These are phyloP conservation scores for Gallinago solitaria DNA, from an alignment of 2,797 vertebrate species.

Conservation along the genomic window DNA sequence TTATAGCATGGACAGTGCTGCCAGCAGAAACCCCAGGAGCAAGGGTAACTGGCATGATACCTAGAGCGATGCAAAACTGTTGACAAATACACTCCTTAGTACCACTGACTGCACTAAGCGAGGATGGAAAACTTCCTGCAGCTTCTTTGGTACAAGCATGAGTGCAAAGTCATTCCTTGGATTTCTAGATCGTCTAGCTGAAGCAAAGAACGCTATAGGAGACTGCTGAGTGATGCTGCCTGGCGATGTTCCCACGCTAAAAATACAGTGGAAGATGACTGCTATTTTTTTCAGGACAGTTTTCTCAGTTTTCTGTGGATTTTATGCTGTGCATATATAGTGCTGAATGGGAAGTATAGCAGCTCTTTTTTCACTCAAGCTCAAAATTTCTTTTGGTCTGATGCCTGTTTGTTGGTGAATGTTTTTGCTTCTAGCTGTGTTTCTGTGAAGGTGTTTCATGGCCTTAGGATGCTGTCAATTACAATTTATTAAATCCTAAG, in stretches of 20 bases:
- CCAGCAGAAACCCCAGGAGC: constrained; percentile 42
- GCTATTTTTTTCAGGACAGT: background rate
- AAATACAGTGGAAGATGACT: constrained; percentile 4
- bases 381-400: background rate
- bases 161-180: constrained; percentile 27
- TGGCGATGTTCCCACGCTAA: background rate
- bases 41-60: background rate
- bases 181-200: background rate
- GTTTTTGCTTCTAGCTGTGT: background rate
- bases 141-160: background rate
- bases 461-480: background rate
- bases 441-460: background rate
- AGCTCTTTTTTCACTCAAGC: background rate
- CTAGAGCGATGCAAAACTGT: background rate
- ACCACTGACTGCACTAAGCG: background rate
- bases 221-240: constrained; percentile 9
- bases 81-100: constrained; percentile 28
- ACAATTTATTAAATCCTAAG: background rate
- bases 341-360: background rate
- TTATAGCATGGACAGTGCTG: background rate
- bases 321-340: background rate
- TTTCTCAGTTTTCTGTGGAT: background rate
- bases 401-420: background rate
- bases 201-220: background rate
- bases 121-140: constrained; percentile 16